A percentile compares a stretch with the other conserved stretches of the same genome.
Conservation (phyloP, 2,113 vertebrate species). For the Microtus oregoni region DNA sequence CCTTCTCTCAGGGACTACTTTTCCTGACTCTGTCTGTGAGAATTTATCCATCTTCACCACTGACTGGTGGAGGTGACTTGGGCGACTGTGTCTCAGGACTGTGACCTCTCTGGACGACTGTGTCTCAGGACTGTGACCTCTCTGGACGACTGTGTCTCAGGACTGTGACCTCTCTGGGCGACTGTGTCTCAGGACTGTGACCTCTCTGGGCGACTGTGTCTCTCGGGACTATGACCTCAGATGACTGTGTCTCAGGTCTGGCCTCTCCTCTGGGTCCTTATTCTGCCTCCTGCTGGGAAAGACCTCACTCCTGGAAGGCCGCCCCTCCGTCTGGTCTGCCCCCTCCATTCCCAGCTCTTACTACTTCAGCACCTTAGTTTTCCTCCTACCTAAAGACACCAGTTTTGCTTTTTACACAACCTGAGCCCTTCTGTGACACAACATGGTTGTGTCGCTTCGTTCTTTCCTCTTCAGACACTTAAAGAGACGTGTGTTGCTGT, state of each 20-base stretch:
- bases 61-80: too few relatives aligned
- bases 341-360: background rate
- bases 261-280: background rate
- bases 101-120: too few relatives aligned
- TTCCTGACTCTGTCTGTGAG: background rate
- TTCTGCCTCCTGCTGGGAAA: background rate
- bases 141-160: too few relatives aligned
- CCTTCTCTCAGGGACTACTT: background rate
- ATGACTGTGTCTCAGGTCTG: background rate
- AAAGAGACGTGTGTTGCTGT: background rate
- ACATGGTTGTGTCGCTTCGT: background rate
- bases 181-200: background rate
- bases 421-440: conserved; percentile 12
- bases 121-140: too few relatives aligned
- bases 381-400: background rate
- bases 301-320: background rate
- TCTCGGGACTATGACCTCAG: conserved; percentile 5
- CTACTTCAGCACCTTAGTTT: background rate
- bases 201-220: background rate
- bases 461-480: conserved; percentile 39
- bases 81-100: too few relatives aligned
- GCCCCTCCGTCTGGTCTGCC: background rate
- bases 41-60: too few relatives aligned
- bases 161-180: too few relatives aligned
- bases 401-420: background rate